phyloP scores from a whole-genome alignment of 1,140 invertebrate genomes.

The Temnothorax nylanderi region DNA sequence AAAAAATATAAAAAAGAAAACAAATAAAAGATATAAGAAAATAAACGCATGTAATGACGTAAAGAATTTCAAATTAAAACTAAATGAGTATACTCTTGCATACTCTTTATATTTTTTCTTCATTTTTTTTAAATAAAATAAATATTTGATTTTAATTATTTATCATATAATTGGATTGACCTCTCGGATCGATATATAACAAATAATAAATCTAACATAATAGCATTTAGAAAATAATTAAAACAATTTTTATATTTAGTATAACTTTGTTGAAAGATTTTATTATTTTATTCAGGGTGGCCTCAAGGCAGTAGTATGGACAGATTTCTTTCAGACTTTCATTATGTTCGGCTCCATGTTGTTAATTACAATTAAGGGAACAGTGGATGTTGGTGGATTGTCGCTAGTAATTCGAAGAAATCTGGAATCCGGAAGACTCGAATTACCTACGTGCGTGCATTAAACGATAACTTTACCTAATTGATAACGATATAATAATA shows the following conservation, averaged over 20 bases:
- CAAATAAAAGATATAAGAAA: background rate
- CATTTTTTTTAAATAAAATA: background rate
- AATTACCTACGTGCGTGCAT: constrained; percentile 90
- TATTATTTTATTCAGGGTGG: constrained; percentile 90
- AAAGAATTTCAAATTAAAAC: background rate
- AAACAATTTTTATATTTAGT: background rate
- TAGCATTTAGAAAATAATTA: background rate
- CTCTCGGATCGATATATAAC: background rate
- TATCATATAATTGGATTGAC: background rate
- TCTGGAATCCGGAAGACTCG: constrained; percentile 90
- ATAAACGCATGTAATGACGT: background rate
- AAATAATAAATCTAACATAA: background rate
- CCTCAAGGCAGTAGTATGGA: constrained; percentile 97
- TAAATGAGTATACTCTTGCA: background rate
- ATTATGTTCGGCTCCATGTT: constrained; percentile 95
- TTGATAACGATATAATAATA: background rate
- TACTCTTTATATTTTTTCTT: background rate
- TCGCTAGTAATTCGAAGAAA: constrained; percentile 89
- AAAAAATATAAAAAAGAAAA: constrained; percentile 3
- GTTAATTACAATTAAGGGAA: constrained; percentile 92
- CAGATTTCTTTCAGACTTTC: constrained; percentile 95
- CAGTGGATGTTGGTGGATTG: constrained; percentile 92
- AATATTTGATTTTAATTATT: background rate
- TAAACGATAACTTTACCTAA: constrained; percentile 4
- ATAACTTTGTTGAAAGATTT: background rate